phyloP scores from a whole-genome alignment of 2,888 invertebrate species.

The Leuctra nigra region DNA sequence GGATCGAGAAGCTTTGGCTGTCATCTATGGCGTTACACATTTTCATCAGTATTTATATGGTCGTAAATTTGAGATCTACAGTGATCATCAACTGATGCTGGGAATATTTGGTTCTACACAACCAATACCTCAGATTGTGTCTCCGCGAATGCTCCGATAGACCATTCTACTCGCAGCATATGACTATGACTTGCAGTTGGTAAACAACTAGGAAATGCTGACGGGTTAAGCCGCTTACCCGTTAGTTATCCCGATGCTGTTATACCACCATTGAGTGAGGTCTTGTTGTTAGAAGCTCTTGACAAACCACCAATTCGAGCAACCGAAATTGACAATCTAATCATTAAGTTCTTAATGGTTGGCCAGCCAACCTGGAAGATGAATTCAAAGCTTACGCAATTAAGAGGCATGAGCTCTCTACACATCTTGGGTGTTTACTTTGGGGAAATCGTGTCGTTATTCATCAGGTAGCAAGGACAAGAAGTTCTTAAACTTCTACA shows the following conservation, averaged over 20 bases:
- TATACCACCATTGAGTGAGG: no score
- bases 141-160: constrained; percentile 21
- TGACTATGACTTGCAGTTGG: constrained; percentile 19
- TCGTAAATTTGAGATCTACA: constrained; percentile 10
- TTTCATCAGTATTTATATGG: constrained; percentile 36
- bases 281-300: no score
- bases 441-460: constrained; percentile 29
- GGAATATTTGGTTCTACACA: constrained; percentile 23
- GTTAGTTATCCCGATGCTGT: no score
- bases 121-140: constrained; percentile 18
- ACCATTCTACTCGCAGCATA: constrained; percentile 19
- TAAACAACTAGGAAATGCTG: neutral
- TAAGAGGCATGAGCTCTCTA: neutral
- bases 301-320: no score
- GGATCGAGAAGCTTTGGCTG: constrained; percentile 34
- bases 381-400: no score
- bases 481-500: no score
- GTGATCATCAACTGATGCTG: constrained; percentile 26
- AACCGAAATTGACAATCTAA: no score
- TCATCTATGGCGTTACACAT: constrained; percentile 37
- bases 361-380: no score
- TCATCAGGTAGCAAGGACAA: no score
- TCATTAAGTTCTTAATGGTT: no score
- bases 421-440: constrained; percentile 26
- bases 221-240: no score